These are phyloP conservation scores for Acipenser oxyrinchus DNA, from an alignment of 2,797 vertebrate species.

Conservation along the genomic window DNA sequence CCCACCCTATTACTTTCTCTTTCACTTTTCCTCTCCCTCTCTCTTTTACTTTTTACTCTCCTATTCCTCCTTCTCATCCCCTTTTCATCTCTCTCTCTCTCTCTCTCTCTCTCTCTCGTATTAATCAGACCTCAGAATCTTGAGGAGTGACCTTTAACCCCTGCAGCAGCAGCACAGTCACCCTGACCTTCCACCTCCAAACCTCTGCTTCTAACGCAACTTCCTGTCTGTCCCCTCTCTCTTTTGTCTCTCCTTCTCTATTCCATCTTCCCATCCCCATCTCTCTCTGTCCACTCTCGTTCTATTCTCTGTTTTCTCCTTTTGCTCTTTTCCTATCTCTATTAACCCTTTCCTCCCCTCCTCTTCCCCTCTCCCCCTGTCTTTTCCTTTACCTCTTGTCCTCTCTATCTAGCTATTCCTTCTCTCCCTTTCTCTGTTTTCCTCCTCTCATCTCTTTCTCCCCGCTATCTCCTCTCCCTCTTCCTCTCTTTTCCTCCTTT, in stretches of 20 bases:
- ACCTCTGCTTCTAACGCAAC: constrained; percentile 46
- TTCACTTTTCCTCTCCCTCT: too few species aligned
- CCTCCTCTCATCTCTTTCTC: constrained; percentile 10
- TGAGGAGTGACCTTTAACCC: constrained; percentile 57
- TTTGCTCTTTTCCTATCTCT: background rate
- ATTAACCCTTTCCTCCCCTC: constrained; percentile 35
- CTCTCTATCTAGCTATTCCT: constrained; percentile 10
- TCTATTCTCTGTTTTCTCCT: background rate
- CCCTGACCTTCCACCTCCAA: constrained; percentile 38
- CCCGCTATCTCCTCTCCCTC: background rate
- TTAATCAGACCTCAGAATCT: constrained; percentile 52
- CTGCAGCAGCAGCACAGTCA: constrained; percentile 60
- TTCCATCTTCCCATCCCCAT: constrained; percentile 20
- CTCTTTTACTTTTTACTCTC: too few species aligned
- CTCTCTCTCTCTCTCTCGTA: constrained; percentile 24
- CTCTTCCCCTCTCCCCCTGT: background rate
- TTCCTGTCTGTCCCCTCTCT: constrained; percentile 33
- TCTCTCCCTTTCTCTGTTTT: constrained; percentile 15
- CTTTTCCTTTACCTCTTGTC: constrained; percentile 42
- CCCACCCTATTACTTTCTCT: too few species aligned
- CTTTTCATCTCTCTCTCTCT: background rate
- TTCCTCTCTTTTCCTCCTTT: constrained; percentile 17
- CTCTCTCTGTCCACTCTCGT: constrained; percentile 4
- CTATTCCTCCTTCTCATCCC: too few species aligned
- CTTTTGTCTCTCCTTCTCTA: constrained; percentile 23